Conservation (phyloP, 2,113 vertebrate species). For the Struthidea cinerea region DNA sequence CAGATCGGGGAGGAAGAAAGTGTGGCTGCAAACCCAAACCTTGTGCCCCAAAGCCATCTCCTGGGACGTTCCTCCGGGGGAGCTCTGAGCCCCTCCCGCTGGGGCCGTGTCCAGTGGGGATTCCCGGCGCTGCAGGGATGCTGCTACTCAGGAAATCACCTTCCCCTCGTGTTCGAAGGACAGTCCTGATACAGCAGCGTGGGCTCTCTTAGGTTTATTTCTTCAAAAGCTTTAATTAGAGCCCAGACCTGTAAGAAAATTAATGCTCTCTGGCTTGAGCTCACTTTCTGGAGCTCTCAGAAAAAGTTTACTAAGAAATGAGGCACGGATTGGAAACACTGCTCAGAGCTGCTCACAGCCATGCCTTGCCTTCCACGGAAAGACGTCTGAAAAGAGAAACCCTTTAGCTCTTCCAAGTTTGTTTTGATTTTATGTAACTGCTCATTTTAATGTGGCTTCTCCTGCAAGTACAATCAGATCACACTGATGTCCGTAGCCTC, state of each 20-base stretch:
- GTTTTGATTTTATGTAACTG: background rate
- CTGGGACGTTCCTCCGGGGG: too few relatives aligned
- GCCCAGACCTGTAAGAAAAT: background rate
- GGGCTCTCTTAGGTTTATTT: background rate
- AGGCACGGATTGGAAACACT: background rate
- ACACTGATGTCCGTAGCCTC: background rate
- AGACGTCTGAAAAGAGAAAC: background rate
- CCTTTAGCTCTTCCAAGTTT: background rate
- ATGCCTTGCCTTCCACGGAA: background rate
- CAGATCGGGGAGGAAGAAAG: background rate
- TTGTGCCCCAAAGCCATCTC: background rate
- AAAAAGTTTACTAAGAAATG: background rate
- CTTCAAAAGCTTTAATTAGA: background rate
- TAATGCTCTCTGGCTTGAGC: background rate
- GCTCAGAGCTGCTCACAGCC: background rate
- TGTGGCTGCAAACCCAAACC: background rate
- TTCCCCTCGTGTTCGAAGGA: background rate
- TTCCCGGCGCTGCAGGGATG: background rate
- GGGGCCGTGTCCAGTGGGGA: background rate
- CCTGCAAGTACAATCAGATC: background rate
- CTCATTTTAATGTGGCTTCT: background rate
- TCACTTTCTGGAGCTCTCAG: background rate
- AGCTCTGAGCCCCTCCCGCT: background rate
- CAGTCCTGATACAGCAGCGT: background rate
- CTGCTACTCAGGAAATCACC: background rate